Evolutionary conservation across 2,888 invertebrate genomes (phyloP), one percentile per base, ranked within the genome.

Genomic region (Hybos culiciformis): DNA sequence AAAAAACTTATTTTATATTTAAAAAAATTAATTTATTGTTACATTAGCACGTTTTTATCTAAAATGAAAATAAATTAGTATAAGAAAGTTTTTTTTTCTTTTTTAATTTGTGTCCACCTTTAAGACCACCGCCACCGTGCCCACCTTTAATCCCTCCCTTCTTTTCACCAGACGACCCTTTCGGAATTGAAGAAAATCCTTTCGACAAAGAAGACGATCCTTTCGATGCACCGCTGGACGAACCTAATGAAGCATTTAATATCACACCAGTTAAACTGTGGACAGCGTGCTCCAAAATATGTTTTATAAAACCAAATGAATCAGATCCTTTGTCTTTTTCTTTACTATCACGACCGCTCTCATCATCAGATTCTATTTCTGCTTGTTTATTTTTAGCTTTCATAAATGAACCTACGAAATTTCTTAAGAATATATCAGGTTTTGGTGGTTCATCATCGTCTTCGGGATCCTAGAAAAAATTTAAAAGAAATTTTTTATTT

Each of bases 141-240:
- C 8, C 29, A 26, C 26, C 26, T 20, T 36, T 19, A 32, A 8
- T 17, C 7, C 15, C 11, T 12, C 19, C 34, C 18, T n/a, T 18
- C 21, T 19, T 20, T 20, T 21, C 20, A 36, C 20, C 21, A 2
- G 53, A 53, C 5, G 53, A 57, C 36, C 52, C 53, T 20, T 54
- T 46, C 14, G 58, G 54, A 5, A 57, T 43, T 2, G 56, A 49
- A 5, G 56, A 48, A 4, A 60, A 59, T 2, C 63, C 65, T 26
- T 60, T 55, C 1, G 63, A 64, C 5, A 57, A 43, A 1, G 56
- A 49, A 5, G 56, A 48, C 4, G 60, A 59, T 2, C 63, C 65
- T 26, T 60, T 55, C 1, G 63, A 64, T 5, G 60, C 57, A 2
- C 66, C 66, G 4, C 59, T 59, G 1, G 60, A 60, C n/a, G 63